Evolutionary conservation across 2,888 invertebrate species (phyloP), one percentile per base, ranked within the genome.

Genomic region (Scelioninae gen. 1): DNA sequence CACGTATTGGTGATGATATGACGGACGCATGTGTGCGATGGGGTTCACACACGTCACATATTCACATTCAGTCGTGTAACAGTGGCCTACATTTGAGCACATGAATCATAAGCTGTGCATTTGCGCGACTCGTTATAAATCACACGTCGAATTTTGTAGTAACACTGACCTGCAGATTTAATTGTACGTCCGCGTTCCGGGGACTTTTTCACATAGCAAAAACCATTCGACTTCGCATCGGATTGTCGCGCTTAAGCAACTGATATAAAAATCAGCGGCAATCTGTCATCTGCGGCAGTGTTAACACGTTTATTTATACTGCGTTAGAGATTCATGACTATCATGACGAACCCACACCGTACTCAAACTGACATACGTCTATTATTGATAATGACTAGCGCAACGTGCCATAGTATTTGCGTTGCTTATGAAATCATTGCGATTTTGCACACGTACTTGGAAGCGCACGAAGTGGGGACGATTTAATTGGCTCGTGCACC

Each of bases 371-470:
- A 53, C 82, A 55, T 65, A 77, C 63, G 74, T 69, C 78, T 78
- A 78, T 83, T 78, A 78, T 78, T 74, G 75, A 83, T 83, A 83
- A 83, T 83, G 74, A 83, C 82, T 74, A 74, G 82, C 69, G 38
- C 31, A 43, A 69, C 56, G 60, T 65, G 63, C 69, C 45, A 58
- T 72, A 76, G 62, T 80, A 74, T 80, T 80, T 74, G 74, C 68
- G 60, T 43, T 55, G 74, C 60, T 68, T 82, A 72, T 76, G 63
- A 75, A 71, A 76, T 65, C 65, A 60, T 60, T 68, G 56, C 60
- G 16, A 65, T 65, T 82, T 71, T 76, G 71, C 76, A 58, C 71
- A 66, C 76, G 81, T 56, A 74, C 72, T 38, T 31, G 45, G 45
- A 56, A 51, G n/a, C n/a, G 16, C n/a, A 1, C 29, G 11, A 55